Evolutionary conservation across 2,113 vertebrate species (phyloP).

Genomic region (Lophius piscatorius): DNA sequence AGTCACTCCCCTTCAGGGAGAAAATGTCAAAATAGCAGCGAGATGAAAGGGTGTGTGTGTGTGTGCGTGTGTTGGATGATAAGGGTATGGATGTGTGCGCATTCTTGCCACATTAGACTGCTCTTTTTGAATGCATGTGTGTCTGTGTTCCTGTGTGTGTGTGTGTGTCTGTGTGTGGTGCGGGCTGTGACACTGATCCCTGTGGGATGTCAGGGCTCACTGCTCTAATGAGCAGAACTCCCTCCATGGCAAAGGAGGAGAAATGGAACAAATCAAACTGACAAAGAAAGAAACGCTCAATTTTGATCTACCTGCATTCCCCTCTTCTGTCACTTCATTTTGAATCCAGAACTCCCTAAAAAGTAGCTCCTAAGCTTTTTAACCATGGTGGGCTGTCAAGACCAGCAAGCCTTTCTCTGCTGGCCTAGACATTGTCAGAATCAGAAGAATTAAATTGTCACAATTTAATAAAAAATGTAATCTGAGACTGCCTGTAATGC

Average conservation of each 20-base stretch:
- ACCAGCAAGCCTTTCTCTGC: no score
- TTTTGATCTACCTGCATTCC: conserved; percentile 41
- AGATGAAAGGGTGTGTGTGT: conserved; percentile 45
- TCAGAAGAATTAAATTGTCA: no score
- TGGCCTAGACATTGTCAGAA: no score
- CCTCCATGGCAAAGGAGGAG: conserved; percentile 51
- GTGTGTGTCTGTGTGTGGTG: conserved; percentile 17
- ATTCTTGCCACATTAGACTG: conserved; percentile 25
- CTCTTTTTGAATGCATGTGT: conserved; percentile 15
- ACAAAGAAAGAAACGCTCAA: conserved; percentile 57
- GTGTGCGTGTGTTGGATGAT: conserved; percentile 33
- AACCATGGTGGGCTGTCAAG: no score
- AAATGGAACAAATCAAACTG: conserved; percentile 37
- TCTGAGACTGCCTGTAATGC: no score
- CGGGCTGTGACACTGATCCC: conserved; percentile 66
- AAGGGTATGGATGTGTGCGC: conserved; percentile 35
- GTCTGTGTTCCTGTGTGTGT: not conserved
- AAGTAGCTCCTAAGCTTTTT: not conserved
- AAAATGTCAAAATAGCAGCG: conserved; percentile 59
- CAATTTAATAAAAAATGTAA: no score
- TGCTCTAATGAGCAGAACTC: conserved; percentile 75
- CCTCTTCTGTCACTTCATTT: no score
- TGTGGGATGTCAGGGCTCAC: conserved; percentile 64
- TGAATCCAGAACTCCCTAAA: no score
- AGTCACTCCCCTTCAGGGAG: conserved; percentile 54